Evolutionary conservation across 1,140 invertebrate species (phyloP).

Genomic region (Gonatopus flavifemur): DNA sequence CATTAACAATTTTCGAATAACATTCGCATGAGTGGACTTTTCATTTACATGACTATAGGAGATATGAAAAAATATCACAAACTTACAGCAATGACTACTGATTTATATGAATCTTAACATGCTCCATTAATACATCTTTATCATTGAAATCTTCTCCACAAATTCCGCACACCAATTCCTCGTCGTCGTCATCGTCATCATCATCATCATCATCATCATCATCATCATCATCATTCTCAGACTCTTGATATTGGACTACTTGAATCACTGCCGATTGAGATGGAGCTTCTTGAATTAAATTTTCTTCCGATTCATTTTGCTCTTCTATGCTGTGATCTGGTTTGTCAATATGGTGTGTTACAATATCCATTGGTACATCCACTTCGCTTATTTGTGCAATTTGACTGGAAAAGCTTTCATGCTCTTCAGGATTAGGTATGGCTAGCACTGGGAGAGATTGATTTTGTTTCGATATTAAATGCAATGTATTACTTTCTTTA

Average conservation of each 20-base stretch:
- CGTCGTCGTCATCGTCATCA: conserved; percentile 33
- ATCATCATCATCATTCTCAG: conserved; percentile 31
- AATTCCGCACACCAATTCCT: conserved; percentile 45
- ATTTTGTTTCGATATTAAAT: conserved; percentile 49
- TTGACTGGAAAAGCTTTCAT: conserved; percentile 45
- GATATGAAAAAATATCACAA: conserved; percentile 25
- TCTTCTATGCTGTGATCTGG: conserved; percentile 15
- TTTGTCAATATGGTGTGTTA: conserved; percentile 11
- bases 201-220: conserved; percentile 28
- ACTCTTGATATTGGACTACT: conserved; percentile 26
- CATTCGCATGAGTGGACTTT: too few species aligned
- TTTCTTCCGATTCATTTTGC: conserved; percentile 22
- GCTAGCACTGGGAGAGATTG: conserved; percentile 41
- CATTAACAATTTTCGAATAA: too few species aligned
- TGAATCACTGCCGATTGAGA: conserved; percentile 27
- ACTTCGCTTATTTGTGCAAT: conserved; percentile 28
- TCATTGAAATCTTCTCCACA: conserved; percentile 50
- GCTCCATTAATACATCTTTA: conserved; percentile 50
- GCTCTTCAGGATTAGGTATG: conserved; percentile 42
- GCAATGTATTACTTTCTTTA: conserved; percentile 32
- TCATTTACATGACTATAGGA: too few species aligned
- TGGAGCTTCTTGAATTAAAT: conserved; percentile 21
- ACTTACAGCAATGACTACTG: conserved; percentile 19
- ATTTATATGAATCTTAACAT: conserved; percentile 55
- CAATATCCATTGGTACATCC: conserved; percentile 29